Percentiles rank a stretch among this genome's conserved stretches.
Conservation (phyloP, 2,797 vertebrate genomes). For the Fundulus diaphanus region DNA sequence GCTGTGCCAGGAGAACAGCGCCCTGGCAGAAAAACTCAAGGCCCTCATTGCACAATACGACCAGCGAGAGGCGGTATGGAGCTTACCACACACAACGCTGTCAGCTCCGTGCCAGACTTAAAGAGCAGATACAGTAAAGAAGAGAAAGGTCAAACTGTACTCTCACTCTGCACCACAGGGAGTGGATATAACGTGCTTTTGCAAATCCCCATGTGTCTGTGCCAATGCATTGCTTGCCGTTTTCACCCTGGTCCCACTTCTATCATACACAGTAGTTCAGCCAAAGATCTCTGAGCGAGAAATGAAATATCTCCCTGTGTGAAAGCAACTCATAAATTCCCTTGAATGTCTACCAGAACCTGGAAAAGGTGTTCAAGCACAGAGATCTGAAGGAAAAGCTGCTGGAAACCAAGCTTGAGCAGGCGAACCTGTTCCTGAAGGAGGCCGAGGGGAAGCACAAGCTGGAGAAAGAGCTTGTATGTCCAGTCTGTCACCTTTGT, state of each 20-base stretch:
- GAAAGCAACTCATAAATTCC: slow-evolving; percentile 51
- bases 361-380: slow-evolving; percentile 99
- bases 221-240: slow-evolving; percentile 29
- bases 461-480: slow-evolving; percentile 91
- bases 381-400: slow-evolving; percentile 97
- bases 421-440: slow-evolving; percentile 92
- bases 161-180: neutral
- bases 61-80: slow-evolving; percentile 91
- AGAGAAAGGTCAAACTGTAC: slow-evolving; percentile 4
- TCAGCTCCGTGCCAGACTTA: slow-evolving; percentile 11
- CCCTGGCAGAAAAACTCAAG: slow-evolving; percentile 95
- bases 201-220: slow-evolving; percentile 26
- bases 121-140: slow-evolving; percentile 10
- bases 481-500: slow-evolving; percentile 35
- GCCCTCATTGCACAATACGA: slow-evolving; percentile 96
- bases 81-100: slow-evolving; percentile 2
- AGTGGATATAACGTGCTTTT: slow-evolving; percentile 4
- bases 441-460: slow-evolving; percentile 89
- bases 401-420: slow-evolving; percentile 92
- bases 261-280: slow-evolving; percentile 46
- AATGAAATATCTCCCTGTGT: slow-evolving; percentile 30
- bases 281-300: slow-evolving; percentile 30
- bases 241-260: slow-evolving; percentile 41
- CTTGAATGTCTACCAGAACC: slow-evolving; percentile 81
- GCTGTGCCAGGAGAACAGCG: slow-evolving; percentile 95